Evolutionary conservation across 1,140 invertebrate species (phyloP), one percentile per base, ranked within the genome.

Genomic region (Drosophila punjabiensis): DNA sequence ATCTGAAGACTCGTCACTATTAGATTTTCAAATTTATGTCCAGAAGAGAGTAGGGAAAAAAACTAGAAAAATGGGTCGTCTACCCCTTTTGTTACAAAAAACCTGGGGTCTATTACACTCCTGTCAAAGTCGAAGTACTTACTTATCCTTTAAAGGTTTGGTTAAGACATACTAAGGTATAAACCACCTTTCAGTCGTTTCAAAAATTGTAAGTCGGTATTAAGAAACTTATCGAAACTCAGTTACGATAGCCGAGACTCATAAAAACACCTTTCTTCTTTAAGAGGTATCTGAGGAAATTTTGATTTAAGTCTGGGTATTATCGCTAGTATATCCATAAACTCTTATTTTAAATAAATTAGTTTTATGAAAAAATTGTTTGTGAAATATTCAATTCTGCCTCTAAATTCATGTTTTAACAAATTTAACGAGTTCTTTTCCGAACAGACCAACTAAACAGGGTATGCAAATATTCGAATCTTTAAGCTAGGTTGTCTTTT

Each of bases 21-120:
- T 78, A 71, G 64, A 86, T 63, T 47, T 69, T 58, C 32, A 55
- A 71, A 52, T 81, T 82, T 70, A 70, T 86, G 75, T 52, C 37
- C 20, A 53, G 58, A 74, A 47, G 3, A 47, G 59, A 53, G 6
- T 28, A 45, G 10, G 47, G 39, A 43, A 35, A n/a, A 53, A 50
- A 77, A 33, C n/a, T 7, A 61, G 43, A 18, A 11, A 76, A 77
- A 68, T 88, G 69, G 84, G 84, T 87, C 83, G 60, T 66, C 58
- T 39, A 52, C 37, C 48, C 58, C 16, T 18, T 24, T 2, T 39
- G n/a, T 20, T 52, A 8, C 28, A 37, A 9, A 9, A 5, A 28
- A 30, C 20, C 13, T n/a, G 0, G 11, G 13, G 14, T 20, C 6
- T 33, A 28, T 47, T 39, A 13, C 20, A 47, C 32, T 32, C 1